Evolutionary conservation across 2,888 invertebrate genomes (phyloP), one percentile per base, ranked within the genome.

Genomic region (Ichneumon xanthorius): DNA sequence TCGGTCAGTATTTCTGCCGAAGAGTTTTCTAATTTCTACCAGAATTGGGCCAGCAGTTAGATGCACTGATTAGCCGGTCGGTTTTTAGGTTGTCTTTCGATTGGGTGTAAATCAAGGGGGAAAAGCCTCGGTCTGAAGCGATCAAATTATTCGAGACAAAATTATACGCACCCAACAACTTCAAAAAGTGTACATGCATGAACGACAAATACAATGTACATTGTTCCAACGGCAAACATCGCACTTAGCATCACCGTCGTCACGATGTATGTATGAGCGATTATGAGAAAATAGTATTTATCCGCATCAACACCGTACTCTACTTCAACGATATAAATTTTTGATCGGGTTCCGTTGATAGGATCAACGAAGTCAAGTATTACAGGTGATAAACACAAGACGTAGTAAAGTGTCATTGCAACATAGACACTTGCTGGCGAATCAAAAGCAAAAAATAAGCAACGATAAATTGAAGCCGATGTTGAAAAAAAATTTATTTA

Each of bases 331-430:
- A 82, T 16, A 22, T 33, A 77, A 40, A 70, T 45, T 16, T 33
- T 40, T 9, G 19, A 5, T 6, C 81, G 50, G 2, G 75, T 16
- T 37, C 40, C 45, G 65, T 81, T 81, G 5, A 73, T 33, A 7
- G 81, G 81, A n/a, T 22, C 4, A n/a, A 75, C 16, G 16, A 37
- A 37, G 19, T 81, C 75, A 7, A 75, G 16, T 26, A 81, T 58
- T 26, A 16, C 58, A 9, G 81, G 81, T 19, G 58, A 6, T 3
- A 37, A 3, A 14, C 26, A 22, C 3, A 16, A 11, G 9, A 1
- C 4, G 26, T 14, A 26, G 14, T 0, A 11, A 0, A 26, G 1
- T 7, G 26, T 9, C 6, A 30, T 3, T 4, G 16, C 19, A 5
- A 14, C 2, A 58, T 58, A 26, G 14, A 58, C 0, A 26, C 4